Conservation (phyloP, 2,113 vertebrate species). For the Atrichornis clamosus region DNA sequence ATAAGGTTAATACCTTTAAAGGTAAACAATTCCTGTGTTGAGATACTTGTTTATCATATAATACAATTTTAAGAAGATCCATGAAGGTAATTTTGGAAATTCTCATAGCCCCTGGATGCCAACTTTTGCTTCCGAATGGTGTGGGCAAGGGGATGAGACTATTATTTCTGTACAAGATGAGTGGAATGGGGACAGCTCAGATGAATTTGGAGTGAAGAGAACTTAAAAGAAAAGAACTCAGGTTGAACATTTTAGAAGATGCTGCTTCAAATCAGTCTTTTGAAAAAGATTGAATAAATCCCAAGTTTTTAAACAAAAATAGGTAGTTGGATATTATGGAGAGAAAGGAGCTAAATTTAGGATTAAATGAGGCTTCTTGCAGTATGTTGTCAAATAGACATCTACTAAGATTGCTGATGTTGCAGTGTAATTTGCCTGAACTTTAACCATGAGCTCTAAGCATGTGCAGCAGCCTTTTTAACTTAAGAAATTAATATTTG, state of each 20-base stretch:
- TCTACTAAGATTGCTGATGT: neutral
- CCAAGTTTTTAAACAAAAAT: neutral
- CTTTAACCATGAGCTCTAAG: neutral
- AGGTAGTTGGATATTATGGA: neutral
- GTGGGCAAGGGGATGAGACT: neutral
- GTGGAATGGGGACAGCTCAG: neutral
- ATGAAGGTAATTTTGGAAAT: neutral
- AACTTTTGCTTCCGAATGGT: too few relatives aligned
- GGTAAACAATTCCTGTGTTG: neutral
- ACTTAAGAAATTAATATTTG: neutral
- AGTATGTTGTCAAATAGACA: neutral
- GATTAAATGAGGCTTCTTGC: neutral
- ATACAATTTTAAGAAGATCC: neutral
- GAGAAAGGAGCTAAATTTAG: neutral
- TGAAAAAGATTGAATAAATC: neutral
- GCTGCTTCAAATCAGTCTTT: neutral
- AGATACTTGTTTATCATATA: neutral
- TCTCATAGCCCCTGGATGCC: neutral
- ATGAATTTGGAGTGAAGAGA: neutral
- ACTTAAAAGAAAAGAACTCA: neutral
- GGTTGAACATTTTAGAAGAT: neutral
- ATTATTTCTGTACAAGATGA: neutral
- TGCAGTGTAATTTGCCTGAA: neutral
- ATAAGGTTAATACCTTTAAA: neutral
- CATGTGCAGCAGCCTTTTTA: neutral